Percentiles rank a stretch among this genome's conserved stretches.
phyloP scores from a whole-genome alignment of 2,113 vertebrate genomes.

The Austrofundulus limnaeus region DNA sequence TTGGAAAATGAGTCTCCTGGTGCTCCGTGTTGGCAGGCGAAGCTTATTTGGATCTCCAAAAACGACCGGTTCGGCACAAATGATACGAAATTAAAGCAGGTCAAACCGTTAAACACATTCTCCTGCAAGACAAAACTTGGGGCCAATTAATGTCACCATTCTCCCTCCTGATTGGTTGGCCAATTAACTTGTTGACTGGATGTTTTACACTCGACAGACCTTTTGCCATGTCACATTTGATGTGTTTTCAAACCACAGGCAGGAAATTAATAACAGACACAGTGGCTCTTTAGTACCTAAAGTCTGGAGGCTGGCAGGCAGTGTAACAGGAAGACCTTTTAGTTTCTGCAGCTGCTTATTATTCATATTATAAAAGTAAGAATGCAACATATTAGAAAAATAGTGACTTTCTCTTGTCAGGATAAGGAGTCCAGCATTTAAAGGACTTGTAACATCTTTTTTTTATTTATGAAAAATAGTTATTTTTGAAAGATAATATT shows the following conservation, averaged over 20 bases:
- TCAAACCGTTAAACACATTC: not conserved
- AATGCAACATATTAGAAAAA: too few species aligned
- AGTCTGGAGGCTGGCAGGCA: not conserved
- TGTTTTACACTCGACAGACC: not conserved
- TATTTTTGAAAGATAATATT: too few species aligned
- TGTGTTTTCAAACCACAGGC: not conserved
- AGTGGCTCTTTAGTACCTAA: not conserved
- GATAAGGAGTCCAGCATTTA: too few species aligned
- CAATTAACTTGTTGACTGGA: not conserved
- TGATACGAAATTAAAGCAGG: not conserved
- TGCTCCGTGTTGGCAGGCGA: not conserved
- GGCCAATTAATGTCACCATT: not conserved
- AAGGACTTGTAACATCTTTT: too few species aligned
- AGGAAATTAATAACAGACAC: slow-evolving; percentile 2
- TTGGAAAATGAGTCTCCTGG: not conserved
- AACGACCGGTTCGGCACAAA: not conserved
- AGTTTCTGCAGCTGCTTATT: not conserved
- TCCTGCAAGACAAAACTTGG: not conserved
- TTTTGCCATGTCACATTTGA: not conserved
- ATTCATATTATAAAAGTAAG: too few species aligned
- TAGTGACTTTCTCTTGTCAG: too few species aligned
- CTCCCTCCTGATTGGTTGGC: not conserved
- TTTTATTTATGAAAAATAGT: too few species aligned
- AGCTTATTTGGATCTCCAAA: not conserved
- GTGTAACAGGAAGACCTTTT: not conserved